Evolutionary conservation across 2,113 vertebrate genomes (phyloP).

Genomic region (Rhea pennata): DNA sequence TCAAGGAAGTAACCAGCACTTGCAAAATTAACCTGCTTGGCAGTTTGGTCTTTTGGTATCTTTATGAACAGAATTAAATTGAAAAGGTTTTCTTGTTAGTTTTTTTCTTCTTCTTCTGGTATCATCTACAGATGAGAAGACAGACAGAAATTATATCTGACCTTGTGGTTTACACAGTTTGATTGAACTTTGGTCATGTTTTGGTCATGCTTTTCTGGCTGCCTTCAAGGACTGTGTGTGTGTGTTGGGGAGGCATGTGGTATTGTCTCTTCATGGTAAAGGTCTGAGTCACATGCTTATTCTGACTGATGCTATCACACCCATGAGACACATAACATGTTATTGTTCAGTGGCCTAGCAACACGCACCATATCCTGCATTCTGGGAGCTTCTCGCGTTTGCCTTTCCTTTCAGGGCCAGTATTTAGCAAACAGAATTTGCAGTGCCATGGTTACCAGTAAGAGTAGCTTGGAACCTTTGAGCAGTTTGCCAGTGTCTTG

Average conservation of each 20-base stretch:
- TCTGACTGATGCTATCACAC: constrained; percentile 45
- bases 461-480: constrained; percentile 3
- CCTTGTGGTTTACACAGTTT: not conserved
- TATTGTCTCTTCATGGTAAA: not conserved
- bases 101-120: constrained; percentile 6
- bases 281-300: constrained; percentile 57
- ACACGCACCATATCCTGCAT: constrained; percentile 9
- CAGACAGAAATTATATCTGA: not conserved
- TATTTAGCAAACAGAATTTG: constrained; percentile 67
- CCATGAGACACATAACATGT: constrained; percentile 17
- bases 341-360: constrained; percentile 57
- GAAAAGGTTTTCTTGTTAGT: not conserved
- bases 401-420: constrained; percentile 49
- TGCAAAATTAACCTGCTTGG: not conserved
- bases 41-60: not conserved
- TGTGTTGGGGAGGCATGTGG: not conserved
- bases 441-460: constrained; percentile 56
- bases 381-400: constrained; percentile 43
- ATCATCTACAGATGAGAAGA: not conserved
- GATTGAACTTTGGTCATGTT: not conserved
- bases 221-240: too few relatives aligned
- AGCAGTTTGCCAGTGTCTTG: not conserved
- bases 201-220: not conserved
- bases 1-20: not conserved
- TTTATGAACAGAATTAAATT: not conserved